phyloP scores from a whole-genome alignment of 2,888 invertebrate species.

The Nymphalis urticae region DNA sequence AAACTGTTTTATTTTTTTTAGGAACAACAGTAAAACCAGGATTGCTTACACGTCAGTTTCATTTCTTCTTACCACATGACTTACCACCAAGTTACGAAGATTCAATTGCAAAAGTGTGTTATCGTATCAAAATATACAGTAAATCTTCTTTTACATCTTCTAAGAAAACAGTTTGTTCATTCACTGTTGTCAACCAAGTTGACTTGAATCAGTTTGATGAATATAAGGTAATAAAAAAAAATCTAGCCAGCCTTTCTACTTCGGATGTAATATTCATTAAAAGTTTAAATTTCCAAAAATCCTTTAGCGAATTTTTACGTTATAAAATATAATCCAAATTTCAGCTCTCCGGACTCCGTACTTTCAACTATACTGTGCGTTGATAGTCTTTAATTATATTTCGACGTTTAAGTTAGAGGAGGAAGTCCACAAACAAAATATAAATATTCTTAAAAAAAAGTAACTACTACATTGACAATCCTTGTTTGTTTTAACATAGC shows the following conservation, averaged over 20 bases:
- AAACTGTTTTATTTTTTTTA: slow-evolving; percentile 20
- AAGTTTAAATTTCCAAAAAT: no score
- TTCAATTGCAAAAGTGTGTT: slow-evolving; percentile 61
- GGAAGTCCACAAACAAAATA: no score
- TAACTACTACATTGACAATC: no score
- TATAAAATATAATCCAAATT: neutral
- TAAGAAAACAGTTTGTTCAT: slow-evolving; percentile 48
- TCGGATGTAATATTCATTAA: no score
- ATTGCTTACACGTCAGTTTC: slow-evolving; percentile 60
- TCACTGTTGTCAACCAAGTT: slow-evolving; percentile 57
- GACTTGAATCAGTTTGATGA: slow-evolving; percentile 59
- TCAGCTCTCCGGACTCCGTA: no score
- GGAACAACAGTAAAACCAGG: slow-evolving; percentile 58
- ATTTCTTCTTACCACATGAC: slow-evolving; percentile 63
- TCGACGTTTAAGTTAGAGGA: no score
- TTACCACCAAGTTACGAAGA: slow-evolving; percentile 66
- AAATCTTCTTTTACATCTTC: slow-evolving; percentile 53
- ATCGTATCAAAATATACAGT: slow-evolving; percentile 60
- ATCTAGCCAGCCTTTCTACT: no score
- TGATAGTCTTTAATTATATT: no score
- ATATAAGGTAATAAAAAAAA: slow-evolving; percentile 49
- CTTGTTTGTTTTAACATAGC: no score
- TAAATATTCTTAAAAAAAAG: no score
- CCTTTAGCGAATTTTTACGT: neutral
- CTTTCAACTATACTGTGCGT: neutral